Evolutionary conservation across 2,113 vertebrate genomes (phyloP).

Genomic region (Halcyon malimbica): DNA sequence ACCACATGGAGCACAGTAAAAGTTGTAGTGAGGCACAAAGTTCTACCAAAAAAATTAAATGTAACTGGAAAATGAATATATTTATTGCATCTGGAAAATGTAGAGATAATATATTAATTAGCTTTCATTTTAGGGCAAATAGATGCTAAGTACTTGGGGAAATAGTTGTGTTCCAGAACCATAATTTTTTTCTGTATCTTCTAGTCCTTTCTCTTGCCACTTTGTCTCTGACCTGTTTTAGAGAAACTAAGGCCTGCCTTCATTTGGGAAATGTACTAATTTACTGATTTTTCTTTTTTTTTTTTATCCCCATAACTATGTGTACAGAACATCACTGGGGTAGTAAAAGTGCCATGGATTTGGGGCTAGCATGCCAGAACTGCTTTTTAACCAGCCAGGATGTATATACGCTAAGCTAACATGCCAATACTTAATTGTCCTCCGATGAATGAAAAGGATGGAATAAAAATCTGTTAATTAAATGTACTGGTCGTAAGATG

Average conservation of each 20-base stretch:
- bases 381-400: neutral
- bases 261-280: neutral
- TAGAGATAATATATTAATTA: neutral
- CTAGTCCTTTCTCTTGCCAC: neutral
- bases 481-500: neutral
- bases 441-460: neutral
- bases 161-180: neutral
- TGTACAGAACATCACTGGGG: neutral
- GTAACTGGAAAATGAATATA: neutral
- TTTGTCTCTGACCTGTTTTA: neutral
- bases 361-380: neutral
- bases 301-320: neutral
- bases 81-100: neutral
- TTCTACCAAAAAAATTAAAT: neutral
- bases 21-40: neutral
- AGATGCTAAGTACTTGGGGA: neutral
- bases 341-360: neutral
- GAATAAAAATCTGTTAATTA: constrained; percentile 11
- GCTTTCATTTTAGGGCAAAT: neutral
- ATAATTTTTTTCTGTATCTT: neutral
- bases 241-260: neutral
- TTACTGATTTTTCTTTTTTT: neutral
- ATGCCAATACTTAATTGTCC: neutral
- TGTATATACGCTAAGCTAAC: neutral
- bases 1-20: neutral